A percentile compares a stretch with the other conserved stretches of the same genome.
Conservation (phyloP, 2,888 invertebrate genomes). For the Leptura quadrifasciata region DNA sequence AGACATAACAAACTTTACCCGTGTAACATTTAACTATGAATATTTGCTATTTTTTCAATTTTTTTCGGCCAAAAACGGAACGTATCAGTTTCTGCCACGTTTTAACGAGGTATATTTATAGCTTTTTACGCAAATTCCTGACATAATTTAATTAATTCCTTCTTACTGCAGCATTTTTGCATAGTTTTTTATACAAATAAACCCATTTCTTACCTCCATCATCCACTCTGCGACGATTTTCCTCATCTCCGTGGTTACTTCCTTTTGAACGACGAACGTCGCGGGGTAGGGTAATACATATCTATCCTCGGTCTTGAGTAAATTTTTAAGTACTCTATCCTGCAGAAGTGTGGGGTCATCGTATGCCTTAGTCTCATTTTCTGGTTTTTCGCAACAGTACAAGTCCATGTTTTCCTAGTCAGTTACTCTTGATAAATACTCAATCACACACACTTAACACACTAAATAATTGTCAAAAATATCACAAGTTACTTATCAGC, state of each 20-base stretch:
- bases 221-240: conserved; percentile 97
- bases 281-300: conserved; percentile 82
- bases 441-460: conserved; percentile 53
- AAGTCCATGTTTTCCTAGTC: conserved; percentile 66
- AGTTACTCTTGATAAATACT: conserved; percentile 35
- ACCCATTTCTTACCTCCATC: conserved; percentile 86
- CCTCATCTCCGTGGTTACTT: conserved; percentile 93
- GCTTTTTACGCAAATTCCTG: neutral
- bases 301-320: conserved; percentile 90
- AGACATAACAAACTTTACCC: neutral
- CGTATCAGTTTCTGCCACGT: conserved; percentile 8
- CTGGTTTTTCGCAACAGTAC: conserved; percentile 70
- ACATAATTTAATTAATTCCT: neutral
- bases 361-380: conserved; percentile 70
- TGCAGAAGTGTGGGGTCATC: conserved; percentile 85
- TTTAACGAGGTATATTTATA: conserved; percentile 15
- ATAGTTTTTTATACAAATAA: neutral
- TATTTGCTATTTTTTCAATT: neutral
- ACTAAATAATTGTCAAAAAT: conserved; percentile 47
- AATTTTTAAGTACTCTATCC: conserved; percentile 86
- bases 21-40: neutral
- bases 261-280: conserved; percentile 90
- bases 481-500: conserved; percentile 51
- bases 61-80: neutral
- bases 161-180: neutral